Evolutionary conservation across 2,888 invertebrate genomes (phyloP), one percentile per base, ranked within the genome.

Genomic region (Synergus laeviventris): DNA sequence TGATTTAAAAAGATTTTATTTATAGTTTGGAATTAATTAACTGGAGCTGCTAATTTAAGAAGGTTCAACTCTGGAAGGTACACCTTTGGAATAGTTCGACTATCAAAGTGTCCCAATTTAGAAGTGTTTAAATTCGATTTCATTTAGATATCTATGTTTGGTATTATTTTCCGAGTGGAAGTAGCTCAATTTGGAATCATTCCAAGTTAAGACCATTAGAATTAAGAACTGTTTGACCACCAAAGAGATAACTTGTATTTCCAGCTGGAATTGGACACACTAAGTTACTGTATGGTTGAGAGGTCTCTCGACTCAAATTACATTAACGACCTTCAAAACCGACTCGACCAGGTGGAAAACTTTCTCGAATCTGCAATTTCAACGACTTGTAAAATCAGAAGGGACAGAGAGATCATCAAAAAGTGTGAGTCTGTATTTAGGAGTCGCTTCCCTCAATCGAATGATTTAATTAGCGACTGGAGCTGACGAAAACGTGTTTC

Each of bases 381-480:
- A 70, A 70, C 45, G 49, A 70, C 31, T 31, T 24, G 31, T 49
- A 70, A 70, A 70, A 70, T 45, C 70, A 70, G 49, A 70, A 45
- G 49, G 49, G 70, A n/a, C n/a, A 49, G 18, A 39, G 64, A 49
- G 49, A 70, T 49, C 36, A 49, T 49, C 49, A 45, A 70, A 49
- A 49, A 70, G 45, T 70, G 45, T 8, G 70, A 36, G 49, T n/a
- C 31, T 45, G 31, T 31, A 4, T 31, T 49, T 24, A 45, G 62
- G 64, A 74, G 80, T 76, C 80, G 76, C 77, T 74, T 73, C 66
- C 75, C 74, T 16, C 61, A 77, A 76, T 78, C 79, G 77, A 82
- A 82, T 81, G 77, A 78, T 70, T 79, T 79, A 82, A 82, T 82
- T 81, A 82, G 78, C 73, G 78, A 78, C 66, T 75, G 74, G 70